A percentile compares a stretch with the other conserved stretches of the same genome.
phyloP scores from a whole-genome alignment of 2,888 invertebrate genomes.

The Hanleya hanleyi region DNA sequence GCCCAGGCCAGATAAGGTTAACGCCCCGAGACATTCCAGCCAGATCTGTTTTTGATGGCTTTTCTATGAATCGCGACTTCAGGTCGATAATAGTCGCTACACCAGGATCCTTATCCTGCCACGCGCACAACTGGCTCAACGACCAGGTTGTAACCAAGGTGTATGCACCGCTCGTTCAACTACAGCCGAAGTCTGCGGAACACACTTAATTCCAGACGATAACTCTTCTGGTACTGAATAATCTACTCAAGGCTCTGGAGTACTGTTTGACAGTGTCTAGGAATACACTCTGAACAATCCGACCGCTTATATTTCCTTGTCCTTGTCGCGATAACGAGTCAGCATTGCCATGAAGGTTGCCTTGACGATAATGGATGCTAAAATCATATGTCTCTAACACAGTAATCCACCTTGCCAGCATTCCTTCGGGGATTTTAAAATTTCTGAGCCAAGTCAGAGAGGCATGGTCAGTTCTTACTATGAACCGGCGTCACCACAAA shows the following conservation, averaged over 20 bases:
- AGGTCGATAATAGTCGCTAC: not conserved
- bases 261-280: not conserved
- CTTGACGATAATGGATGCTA: constrained; percentile 23
- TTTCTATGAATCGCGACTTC: not conserved
- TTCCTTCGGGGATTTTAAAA: constrained; percentile 34
- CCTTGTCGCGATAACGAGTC: constrained; percentile 20
- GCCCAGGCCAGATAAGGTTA: too few relatives aligned
- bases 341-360: constrained; percentile 23
- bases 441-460: constrained; percentile 36
- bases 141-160: not conserved
- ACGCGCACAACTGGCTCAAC: not conserved
- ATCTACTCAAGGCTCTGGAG: too few relatives aligned
- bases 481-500: constrained; percentile 36
- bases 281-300: not conserved
- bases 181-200: not conserved
- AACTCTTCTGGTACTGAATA: too few relatives aligned
- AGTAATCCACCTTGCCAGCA: constrained; percentile 31
- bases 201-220: not conserved
- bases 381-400: constrained; percentile 23
- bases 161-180: not conserved
- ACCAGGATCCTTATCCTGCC: not conserved
- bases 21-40: not conserved
- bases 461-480: constrained; percentile 46
- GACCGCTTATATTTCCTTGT: constrained; percentile 4
- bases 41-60: not conserved